Evolutionary conservation across 2,888 invertebrate species (phyloP).

Genomic region (Cybosia mesomella): DNA sequence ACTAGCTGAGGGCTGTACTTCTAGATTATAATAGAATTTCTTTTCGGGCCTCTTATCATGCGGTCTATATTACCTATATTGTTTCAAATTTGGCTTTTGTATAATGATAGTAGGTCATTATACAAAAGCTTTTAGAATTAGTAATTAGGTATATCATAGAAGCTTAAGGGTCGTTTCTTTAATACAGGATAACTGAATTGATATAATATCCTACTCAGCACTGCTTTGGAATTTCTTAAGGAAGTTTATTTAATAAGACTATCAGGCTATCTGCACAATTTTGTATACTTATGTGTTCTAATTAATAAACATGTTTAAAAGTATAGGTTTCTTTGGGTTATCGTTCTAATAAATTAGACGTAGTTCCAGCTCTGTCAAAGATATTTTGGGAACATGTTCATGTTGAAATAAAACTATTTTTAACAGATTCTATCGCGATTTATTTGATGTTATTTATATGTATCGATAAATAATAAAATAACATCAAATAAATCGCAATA

Average conservation of each 20-base stretch:
- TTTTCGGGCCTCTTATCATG: conserved; percentile 5
- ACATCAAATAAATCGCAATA: too few species aligned
- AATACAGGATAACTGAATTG: not conserved
- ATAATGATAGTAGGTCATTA: too few species aligned
- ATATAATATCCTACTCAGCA: not conserved
- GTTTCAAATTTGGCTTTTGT: too few species aligned
- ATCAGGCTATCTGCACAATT: not conserved
- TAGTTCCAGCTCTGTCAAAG: conserved; percentile 13
- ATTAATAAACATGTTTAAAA: not conserved
- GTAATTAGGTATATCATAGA: not conserved
- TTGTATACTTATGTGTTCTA: not conserved
- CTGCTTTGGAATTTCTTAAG: not conserved
- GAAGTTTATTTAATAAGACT: not conserved
- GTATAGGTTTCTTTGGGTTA: conserved; percentile 23
- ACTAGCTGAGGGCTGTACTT: conserved; percentile 8
- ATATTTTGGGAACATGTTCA: conserved; percentile 5
- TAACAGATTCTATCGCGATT: too few species aligned
- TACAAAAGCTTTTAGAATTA: conserved; percentile 3
- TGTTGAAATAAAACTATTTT: too few species aligned
- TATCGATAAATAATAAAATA: too few species aligned
- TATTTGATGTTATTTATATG: too few species aligned
- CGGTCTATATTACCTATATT: not conserved
- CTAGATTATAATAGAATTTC: conserved; percentile 5
- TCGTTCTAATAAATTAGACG: conserved; percentile 29
- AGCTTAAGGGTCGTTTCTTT: not conserved